These are phyloP conservation scores for Idris sp. DNA, from an alignment of 1,140 invertebrate species.

Conservation along the genomic window DNA sequence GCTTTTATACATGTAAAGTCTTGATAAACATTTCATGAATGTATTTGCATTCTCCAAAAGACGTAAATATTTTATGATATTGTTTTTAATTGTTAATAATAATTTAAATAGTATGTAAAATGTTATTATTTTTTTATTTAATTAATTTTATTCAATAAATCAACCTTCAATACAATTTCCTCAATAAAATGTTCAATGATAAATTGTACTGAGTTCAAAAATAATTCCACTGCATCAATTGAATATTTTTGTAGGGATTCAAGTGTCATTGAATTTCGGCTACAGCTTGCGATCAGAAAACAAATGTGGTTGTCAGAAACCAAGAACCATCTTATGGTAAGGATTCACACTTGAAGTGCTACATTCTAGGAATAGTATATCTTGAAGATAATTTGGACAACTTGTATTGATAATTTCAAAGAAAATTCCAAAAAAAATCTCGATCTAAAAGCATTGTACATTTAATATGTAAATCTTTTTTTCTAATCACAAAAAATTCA, in stretches of 20 bases:
- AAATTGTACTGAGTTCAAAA: slow-evolving; percentile 22
- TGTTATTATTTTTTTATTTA: too few species aligned
- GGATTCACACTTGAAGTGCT: slow-evolving; percentile 31
- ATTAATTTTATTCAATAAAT: not conserved
- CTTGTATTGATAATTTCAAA: too few species aligned
- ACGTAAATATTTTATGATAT: not conserved
- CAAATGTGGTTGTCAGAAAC: slow-evolving; percentile 31
- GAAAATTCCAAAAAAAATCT: too few species aligned
- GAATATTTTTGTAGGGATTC: slow-evolving; percentile 11
- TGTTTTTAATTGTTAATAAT: too few species aligned
- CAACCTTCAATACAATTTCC: too few species aligned
- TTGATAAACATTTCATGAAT: slow-evolving; percentile 15
- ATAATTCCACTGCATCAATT: slow-evolving; percentile 5
- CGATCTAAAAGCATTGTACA: too few species aligned
- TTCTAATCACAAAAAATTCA: too few species aligned
- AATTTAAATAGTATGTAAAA: too few species aligned
- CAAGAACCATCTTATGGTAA: slow-evolving; percentile 16
- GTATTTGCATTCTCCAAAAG: not conserved
- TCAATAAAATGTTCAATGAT: too few species aligned
- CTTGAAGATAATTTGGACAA: too few species aligned
- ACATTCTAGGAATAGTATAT: slow-evolving; percentile 9
- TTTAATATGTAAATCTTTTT: too few species aligned
- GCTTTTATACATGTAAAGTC: not conserved
- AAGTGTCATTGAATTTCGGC: slow-evolving; percentile 34
- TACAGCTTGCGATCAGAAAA: slow-evolving; percentile 22